phyloP scores from a whole-genome alignment of 2,113 vertebrate genomes.

The Stegostoma tigrinum region DNA sequence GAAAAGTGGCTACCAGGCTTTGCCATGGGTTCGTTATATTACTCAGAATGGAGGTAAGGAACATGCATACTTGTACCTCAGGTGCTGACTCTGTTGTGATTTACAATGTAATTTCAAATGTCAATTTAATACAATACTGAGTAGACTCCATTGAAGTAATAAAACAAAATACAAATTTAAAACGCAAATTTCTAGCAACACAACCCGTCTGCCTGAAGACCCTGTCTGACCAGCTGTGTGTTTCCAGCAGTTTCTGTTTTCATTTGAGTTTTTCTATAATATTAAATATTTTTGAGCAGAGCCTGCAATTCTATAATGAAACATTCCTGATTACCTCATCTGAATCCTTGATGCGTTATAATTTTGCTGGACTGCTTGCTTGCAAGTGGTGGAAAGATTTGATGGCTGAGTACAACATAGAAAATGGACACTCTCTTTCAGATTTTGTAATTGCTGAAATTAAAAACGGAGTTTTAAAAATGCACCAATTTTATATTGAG shows the following conservation, averaged over 20 bases:
- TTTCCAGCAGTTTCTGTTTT: neutral
- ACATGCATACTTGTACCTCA: neutral
- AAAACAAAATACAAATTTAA: neutral
- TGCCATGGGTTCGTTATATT: conserved; percentile 73
- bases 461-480: neutral
- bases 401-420: neutral
- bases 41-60: conserved; percentile 68
- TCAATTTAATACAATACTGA: neutral
- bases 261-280: neutral
- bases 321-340: neutral
- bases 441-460: neutral
- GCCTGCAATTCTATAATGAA: neutral
- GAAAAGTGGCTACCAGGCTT: conserved; percentile 69
- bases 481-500: neutral
- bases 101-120: neutral
- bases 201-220: neutral
- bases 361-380: neutral
- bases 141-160: neutral
- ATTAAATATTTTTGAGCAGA: neutral
- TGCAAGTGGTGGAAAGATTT: neutral
- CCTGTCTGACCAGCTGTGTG: neutral
- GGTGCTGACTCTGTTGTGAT: neutral
- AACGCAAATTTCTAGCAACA: neutral
- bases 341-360: neutral
- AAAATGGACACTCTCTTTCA: neutral